Evolutionary conservation across 2,113 vertebrate species (phyloP).

Genomic region (Laticauda laticaudata): DNA sequence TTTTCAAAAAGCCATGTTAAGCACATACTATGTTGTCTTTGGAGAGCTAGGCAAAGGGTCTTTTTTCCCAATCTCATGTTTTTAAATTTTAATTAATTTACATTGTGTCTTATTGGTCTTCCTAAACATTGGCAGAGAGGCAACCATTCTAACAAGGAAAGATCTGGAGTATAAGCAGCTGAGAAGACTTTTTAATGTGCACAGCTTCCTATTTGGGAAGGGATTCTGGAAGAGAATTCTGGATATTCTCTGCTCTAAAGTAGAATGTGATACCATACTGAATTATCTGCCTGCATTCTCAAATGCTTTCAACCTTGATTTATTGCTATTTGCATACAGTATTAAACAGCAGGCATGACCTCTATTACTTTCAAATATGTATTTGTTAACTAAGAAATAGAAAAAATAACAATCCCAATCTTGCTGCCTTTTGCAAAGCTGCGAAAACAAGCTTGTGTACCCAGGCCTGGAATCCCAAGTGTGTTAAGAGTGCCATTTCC

Average conservation of each 20-base stretch:
- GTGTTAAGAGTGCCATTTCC: neutral
- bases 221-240: neutral
- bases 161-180: neutral
- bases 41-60: neutral
- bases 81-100: neutral
- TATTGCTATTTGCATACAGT: neutral
- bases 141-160: neutral
- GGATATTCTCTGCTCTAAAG: neutral
- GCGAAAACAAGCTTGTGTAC: neutral
- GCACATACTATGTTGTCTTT: neutral
- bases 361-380: slow-evolving; percentile 43
- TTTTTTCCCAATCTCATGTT: neutral
- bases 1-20: neutral
- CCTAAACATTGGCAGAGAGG: neutral
- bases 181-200: neutral
- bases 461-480: neutral
- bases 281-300: neutral
- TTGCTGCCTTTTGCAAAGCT: neutral
- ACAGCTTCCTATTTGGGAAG: neutral
- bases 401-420: slow-evolving; percentile 25
- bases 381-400: slow-evolving; percentile 31
- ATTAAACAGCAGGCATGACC: slow-evolving; percentile 25
- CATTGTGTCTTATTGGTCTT: neutral
- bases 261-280: neutral
- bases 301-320: neutral